Evolutionary conservation across 2,113 vertebrate genomes (phyloP).

Genomic region (Forbesichthys agassizii): DNA sequence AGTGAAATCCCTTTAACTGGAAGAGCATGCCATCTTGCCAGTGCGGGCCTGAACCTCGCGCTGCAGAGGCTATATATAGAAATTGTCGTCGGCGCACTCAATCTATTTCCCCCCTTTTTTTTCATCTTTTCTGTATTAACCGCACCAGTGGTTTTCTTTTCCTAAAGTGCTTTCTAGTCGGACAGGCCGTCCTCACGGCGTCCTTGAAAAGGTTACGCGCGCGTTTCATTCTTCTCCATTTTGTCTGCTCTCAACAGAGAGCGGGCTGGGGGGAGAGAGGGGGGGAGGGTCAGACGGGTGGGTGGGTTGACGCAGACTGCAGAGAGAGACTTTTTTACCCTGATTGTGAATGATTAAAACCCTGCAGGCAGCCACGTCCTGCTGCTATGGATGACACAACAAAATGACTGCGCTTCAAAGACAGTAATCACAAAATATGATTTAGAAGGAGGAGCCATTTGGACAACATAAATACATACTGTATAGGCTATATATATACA

Average conservation of each 20-base stretch:
- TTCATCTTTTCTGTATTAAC: slow-evolving; percentile 75
- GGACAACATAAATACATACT: slow-evolving; percentile 15
- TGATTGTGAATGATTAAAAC: slow-evolving; percentile 77
- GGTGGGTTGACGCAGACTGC: neutral
- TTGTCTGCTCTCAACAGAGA: slow-evolving; percentile 48
- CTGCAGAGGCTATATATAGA: slow-evolving; percentile 72
- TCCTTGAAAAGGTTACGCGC: slow-evolving; percentile 74
- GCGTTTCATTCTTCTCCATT: slow-evolving; percentile 72
- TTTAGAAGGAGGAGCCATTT: slow-evolving; percentile 15
- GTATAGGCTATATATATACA: too few species aligned
- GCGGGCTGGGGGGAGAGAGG: neutral
- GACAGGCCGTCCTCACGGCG: slow-evolving; percentile 60
- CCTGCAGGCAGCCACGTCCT: slow-evolving; percentile 67
- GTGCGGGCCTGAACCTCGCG: slow-evolving; percentile 56
- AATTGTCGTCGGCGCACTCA: slow-evolving; percentile 69
- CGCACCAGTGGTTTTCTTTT: slow-evolving; percentile 76
- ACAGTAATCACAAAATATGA: slow-evolving; percentile 41
- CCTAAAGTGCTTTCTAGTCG: slow-evolving; percentile 73
- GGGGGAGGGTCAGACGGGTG: neutral
- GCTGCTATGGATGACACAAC: slow-evolving; percentile 66
- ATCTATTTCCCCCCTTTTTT: slow-evolving; percentile 60
- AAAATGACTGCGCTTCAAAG: slow-evolving; percentile 51
- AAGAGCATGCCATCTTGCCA: slow-evolving; percentile 66
- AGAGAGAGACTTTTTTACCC: slow-evolving; percentile 33
- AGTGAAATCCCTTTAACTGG: slow-evolving; percentile 74